Evolutionary conservation across 2,113 vertebrate genomes (phyloP), one percentile per base, ranked within the genome.

Genomic region (Laticauda colubrina): DNA sequence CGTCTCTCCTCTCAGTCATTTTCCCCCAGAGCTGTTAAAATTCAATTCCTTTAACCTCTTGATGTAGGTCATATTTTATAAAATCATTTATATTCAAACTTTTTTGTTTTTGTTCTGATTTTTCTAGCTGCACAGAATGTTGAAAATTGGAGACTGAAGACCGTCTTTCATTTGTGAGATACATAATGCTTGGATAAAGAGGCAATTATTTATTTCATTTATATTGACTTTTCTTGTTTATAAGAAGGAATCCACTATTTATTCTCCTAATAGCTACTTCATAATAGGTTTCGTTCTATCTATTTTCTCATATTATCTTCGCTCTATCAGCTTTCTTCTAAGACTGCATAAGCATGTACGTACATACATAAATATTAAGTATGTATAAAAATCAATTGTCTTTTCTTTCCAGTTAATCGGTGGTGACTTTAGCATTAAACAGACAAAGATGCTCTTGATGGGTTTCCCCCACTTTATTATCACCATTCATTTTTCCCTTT

Each of bases 81-180:
- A 61, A 93, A 29, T 64, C 3, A 91, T 89, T 93, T 90, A 89
- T 91, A 89, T 92, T 91, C 92, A 90, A 91, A 64, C 81, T 56
- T 34, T 54, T 69, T 89, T 88, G 57, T 3, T 20, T 12, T 85
- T 89, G 64, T 87, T 61, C 89, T 69, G 48, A 64, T 23, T 14
- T 43, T 69, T 21, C 87, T 53, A 86, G 88, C 56, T 89, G 57
- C 89, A 39, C 56, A 89, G 75, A 91, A 94, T 69, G 34, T 69
- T 54, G 39, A 91, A 89, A 64, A 54, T 48, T 34, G 64, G 90
- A 48, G 34, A 81, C 18, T 51, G 64, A 43, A 9, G 29, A 69
- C 24, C 26, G 61, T 64, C 29, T 29, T 85, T 12, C 15, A 10
- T 64, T 91, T 90, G 7, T 45, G 3, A 18, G 34, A 53, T 5